Evolutionary conservation across 2,113 vertebrate species (phyloP).

Genomic region (Xiphophorus hellerii): DNA sequence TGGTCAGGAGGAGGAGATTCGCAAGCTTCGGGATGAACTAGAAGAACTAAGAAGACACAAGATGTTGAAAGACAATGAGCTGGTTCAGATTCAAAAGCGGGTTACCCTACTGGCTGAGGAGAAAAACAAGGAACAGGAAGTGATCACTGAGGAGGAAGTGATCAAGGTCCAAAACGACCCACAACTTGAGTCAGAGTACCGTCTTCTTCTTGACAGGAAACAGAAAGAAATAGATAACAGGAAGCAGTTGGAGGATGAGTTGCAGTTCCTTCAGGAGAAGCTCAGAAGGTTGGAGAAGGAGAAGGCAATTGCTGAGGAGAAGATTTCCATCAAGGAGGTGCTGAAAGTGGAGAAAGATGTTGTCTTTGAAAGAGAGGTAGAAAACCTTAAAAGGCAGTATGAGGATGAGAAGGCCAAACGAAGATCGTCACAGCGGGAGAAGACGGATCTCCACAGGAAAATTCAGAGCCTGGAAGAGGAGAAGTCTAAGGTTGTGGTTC

Average conservation of each 20-base stretch:
- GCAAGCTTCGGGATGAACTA: constrained; percentile 88
- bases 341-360: constrained; percentile 93
- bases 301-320: constrained; percentile 92
- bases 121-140: constrained; percentile 87
- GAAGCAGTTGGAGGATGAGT: constrained; percentile 90
- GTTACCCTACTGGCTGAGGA: constrained; percentile 84
- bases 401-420: constrained; percentile 89
- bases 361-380: constrained; percentile 86
- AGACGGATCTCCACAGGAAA: constrained; percentile 87
- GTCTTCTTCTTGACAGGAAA: constrained; percentile 83
- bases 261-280: constrained; percentile 89
- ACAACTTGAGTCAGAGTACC: constrained; percentile 88
- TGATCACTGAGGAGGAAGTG: constrained; percentile 91
- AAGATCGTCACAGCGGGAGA: constrained; percentile 85
- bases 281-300: constrained; percentile 92
- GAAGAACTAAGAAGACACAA: constrained; percentile 89
- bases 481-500: constrained; percentile 89
- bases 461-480: constrained; percentile 90
- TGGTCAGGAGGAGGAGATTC: constrained; percentile 88
- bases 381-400: constrained; percentile 84
- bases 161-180: constrained; percentile 95
- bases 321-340: constrained; percentile 94
- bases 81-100: constrained; percentile 84
- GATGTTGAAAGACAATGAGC: constrained; percentile 85
- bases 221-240: constrained; percentile 80